Evolutionary conservation across 2,888 invertebrate genomes (phyloP).

Genomic region (Leptarthrus brevirostris): DNA sequence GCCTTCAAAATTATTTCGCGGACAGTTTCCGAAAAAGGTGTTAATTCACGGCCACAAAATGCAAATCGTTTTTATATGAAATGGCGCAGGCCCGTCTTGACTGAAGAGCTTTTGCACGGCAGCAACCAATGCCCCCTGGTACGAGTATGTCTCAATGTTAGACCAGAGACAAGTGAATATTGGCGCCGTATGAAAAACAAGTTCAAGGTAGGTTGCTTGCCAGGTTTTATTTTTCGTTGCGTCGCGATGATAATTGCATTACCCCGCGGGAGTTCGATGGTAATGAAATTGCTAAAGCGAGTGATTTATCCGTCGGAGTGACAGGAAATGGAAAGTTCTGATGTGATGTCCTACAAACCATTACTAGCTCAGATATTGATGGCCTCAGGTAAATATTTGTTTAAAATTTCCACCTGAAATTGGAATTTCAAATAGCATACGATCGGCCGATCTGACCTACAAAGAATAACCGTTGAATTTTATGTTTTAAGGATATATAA

Average conservation of each 20-base stretch:
- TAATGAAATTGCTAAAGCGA: slow-evolving; percentile 1
- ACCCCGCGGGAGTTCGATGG: background rate
- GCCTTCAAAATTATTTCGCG: slow-evolving; percentile 2
- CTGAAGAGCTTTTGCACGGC: background rate
- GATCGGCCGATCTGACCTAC: too few species aligned
- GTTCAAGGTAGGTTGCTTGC: slow-evolving; percentile 35
- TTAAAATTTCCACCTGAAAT: background rate
- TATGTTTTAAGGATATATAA: too few species aligned
- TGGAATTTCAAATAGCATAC: too few species aligned
- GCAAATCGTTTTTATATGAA: slow-evolving; percentile 12
- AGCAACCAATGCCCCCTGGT: slow-evolving; percentile 14
- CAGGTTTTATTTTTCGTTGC: slow-evolving; percentile 25
- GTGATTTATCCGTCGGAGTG: background rate
- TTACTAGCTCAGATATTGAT: background rate
- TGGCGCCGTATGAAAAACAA: slow-evolving; percentile 45
- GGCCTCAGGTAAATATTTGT: background rate
- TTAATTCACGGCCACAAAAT: slow-evolving; percentile 25
- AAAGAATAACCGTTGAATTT: too few species aligned
- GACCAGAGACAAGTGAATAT: slow-evolving; percentile 41
- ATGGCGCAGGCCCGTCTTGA: background rate
- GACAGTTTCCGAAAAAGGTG: slow-evolving; percentile 37
- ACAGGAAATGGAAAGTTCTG: slow-evolving; percentile 1
- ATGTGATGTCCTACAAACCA: background rate
- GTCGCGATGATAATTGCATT: slow-evolving; percentile 28
- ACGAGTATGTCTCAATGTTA: slow-evolving; percentile 15